These are phyloP conservation scores for Pterophyllum scalare DNA, from an alignment of 2,113 vertebrate species.

Conservation along the genomic window DNA sequence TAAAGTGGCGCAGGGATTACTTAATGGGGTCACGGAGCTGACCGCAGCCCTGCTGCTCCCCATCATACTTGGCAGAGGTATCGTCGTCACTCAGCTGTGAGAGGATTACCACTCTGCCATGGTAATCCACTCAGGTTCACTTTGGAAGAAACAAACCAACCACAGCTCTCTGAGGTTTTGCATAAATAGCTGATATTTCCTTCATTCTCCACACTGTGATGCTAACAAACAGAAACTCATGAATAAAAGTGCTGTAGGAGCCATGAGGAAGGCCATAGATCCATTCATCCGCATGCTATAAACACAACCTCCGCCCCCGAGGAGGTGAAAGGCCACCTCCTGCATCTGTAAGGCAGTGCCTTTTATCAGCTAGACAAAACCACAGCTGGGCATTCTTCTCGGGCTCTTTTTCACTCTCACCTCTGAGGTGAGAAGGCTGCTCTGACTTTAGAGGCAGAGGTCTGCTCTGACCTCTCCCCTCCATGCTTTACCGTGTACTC, in stretches of 20 bases:
- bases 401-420: background rate
- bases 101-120: slow-evolving; percentile 32
- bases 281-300: background rate
- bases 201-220: background rate
- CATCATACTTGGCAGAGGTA: slow-evolving; percentile 39
- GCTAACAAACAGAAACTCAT: slow-evolving; percentile 48
- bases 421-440: background rate
- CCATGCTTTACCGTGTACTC: background rate
- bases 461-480: background rate
- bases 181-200: slow-evolving; percentile 39
- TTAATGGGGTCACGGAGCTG: slow-evolving; percentile 25
- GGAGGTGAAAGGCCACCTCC: background rate
- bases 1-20: background rate
- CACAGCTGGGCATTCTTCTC: background rate
- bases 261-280: background rate
- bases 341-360: fast-evolving
- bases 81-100: slow-evolving; percentile 27
- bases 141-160: slow-evolving; percentile 35
- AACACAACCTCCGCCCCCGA: background rate
- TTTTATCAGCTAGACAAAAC: background rate
- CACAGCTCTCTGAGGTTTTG: background rate
- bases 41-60: slow-evolving; percentile 33
- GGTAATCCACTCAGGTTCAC: slow-evolving; percentile 34
- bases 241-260: slow-evolving; percentile 33
- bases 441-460: background rate